These are phyloP conservation scores for Labroides dimidiatus DNA, from an alignment of 2,797 vertebrate genomes.

Conservation along the genomic window DNA sequence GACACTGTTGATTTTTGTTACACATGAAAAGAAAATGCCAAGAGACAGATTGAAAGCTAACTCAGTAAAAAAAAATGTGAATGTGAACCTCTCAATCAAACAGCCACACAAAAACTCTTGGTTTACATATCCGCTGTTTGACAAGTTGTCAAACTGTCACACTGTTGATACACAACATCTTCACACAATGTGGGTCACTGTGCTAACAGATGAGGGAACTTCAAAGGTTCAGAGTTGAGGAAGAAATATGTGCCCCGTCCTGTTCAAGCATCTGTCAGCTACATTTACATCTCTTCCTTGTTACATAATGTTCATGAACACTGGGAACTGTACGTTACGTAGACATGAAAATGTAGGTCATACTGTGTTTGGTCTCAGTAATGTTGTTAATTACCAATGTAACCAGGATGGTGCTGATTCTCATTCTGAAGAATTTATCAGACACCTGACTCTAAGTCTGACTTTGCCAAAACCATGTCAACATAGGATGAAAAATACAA, in stretches of 20 bases:
- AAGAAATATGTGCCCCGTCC: slow-evolving; percentile 41
- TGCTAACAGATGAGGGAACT: slow-evolving; percentile 20
- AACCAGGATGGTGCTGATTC: too few species aligned
- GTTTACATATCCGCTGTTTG: not conserved
- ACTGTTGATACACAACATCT: not conserved
- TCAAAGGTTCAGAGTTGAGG: not conserved
- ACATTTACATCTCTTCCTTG: not conserved
- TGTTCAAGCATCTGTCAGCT: slow-evolving; percentile 27
- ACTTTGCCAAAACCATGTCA: too few species aligned
- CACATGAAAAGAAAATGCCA: not conserved
- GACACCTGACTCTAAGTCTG: too few species aligned
- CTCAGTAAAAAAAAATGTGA: too few species aligned
- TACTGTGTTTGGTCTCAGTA: too few species aligned
- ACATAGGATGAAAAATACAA: too few species aligned
- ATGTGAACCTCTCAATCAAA: not conserved
- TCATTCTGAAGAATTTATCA: too few species aligned
- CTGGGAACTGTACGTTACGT: not conserved
- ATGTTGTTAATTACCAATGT: too few species aligned
- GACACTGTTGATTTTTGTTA: slow-evolving; percentile 44
- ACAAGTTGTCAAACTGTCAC: not conserved
- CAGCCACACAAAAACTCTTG: too few species aligned
- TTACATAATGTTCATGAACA: slow-evolving; percentile 10
- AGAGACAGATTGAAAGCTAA: slow-evolving; percentile 8
- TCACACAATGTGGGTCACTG: not conserved
- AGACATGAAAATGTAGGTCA: not conserved